Conservation (phyloP, 1,140 invertebrate species). For the Asbolus verrucosus region DNA sequence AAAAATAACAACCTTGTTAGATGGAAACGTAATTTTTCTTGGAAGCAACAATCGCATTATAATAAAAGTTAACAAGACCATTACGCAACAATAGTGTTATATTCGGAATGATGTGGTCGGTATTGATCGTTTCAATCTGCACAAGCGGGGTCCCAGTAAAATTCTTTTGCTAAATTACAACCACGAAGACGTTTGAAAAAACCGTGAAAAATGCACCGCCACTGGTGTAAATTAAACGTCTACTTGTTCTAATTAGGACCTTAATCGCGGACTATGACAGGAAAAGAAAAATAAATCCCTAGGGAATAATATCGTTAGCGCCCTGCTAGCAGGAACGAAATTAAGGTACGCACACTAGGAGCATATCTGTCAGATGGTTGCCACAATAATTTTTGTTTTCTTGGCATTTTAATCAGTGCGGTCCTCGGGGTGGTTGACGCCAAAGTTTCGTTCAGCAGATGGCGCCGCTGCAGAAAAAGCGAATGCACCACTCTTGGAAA, state of each 20-base stretch:
- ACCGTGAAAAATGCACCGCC: constrained; percentile 21
- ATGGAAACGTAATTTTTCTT: too few relatives aligned
- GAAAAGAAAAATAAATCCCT: constrained; percentile 13
- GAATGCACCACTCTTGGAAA: constrained; percentile 16
- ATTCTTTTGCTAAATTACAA: too few relatives aligned
- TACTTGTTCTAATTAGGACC: constrained; percentile 33
- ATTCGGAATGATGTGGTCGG: too few relatives aligned
- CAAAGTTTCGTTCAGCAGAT: constrained; percentile 34
- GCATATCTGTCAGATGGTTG: constrained; percentile 40
- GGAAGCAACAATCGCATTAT: too few relatives aligned
- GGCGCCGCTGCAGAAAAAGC: constrained; percentile 36
- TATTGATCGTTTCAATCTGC: too few relatives aligned
- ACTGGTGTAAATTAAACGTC: constrained; percentile 27
- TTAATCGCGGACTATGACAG: constrained; percentile 32
- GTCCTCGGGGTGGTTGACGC: constrained; percentile 8
- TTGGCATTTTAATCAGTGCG: constrained; percentile 46
- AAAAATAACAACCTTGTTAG: too few relatives aligned
- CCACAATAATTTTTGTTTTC: constrained; percentile 45
- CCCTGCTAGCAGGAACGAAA: constrained; percentile 9
- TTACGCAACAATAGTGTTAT: too few relatives aligned
- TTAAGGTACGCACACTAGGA: constrained; percentile 31
- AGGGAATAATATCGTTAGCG: constrained; percentile 27
- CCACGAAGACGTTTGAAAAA: too few relatives aligned
- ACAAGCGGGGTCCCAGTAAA: too few relatives aligned
- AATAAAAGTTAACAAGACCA: too few relatives aligned